Base-by-base conservation (phyloP, 2,113 vertebrate genomes). In the Bucco capensis region DNA sequence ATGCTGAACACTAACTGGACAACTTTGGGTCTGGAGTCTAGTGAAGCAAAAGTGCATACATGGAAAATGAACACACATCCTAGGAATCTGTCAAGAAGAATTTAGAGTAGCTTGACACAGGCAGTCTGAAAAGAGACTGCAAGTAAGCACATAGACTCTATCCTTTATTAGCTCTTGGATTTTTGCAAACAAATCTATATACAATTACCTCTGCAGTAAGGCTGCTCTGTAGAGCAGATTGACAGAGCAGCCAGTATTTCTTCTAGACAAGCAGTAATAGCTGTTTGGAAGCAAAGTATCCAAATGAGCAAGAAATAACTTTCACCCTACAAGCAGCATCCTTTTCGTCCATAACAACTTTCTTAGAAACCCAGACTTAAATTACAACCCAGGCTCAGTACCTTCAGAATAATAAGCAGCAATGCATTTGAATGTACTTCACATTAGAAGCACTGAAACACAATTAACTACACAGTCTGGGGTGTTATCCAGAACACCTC, bases 391-490 rank as follows among this genome's bases (percentile, higher is more conserved):
- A 2, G 10, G 38, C 33, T 35, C 27, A 44, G 40, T 33, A 57
- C 50, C 46, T 58, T 27, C 49, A 40, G 31, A 62, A n/a, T 17
- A 62, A 54, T 3, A 57, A 57, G 21, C 10, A 50, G 24, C 24
- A 62, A 62, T 6, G 5, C 42, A 57, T 40, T 23, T 4, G 21
- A 38, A 51, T 2, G 5, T 3, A 28, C 15, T n/a, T n/a, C 42
- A 30, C 2, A 3, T 21, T 22, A 35, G 57, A 31, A 67, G n/a
- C 37, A n/a, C 0, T 21, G 8, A 18, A 35, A 27, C 3, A 18
- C 0, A 5, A n/a, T 28, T 14, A 3, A n/a, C n/a, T 14, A 3
- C 2, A 3, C 30, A 42, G 50, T 19, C 22, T 6, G 27, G 25
- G 30, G 15, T 19, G 49, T 28, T 13, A 49, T 47, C 37, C 28